Conservation (phyloP, 2,113 vertebrate species). For the Cettia cetti region DNA sequence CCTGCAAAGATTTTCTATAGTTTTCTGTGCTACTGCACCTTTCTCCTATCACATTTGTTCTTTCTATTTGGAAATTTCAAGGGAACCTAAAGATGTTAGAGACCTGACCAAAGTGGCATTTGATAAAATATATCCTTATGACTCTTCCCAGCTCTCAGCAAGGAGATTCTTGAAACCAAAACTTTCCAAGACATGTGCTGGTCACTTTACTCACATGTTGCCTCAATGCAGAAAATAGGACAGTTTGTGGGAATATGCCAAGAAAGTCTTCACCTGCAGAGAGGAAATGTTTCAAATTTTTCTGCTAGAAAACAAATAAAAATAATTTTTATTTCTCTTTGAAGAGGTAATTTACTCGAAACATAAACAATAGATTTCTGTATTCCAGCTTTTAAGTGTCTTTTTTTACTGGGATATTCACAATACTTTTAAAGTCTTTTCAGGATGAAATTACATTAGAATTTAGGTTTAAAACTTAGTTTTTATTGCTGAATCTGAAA, state of each 20-base stretch:
- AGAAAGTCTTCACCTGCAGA: background rate
- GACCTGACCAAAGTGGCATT: background rate
- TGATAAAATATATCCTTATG: background rate
- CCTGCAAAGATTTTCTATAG: background rate
- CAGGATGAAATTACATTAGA: background rate
- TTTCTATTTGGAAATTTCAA: background rate
- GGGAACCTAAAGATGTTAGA: background rate
- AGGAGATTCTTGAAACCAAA: background rate
- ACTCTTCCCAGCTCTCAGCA: background rate
- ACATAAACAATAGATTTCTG: background rate
- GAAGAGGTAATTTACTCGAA: background rate
- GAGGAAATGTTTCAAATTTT: background rate
- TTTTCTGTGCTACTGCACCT: background rate
- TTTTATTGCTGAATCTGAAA: background rate
- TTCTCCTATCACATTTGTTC: background rate
- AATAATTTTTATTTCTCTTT: background rate
- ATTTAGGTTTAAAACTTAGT: background rate
- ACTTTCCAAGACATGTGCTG: background rate
- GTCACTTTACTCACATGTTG: background rate
- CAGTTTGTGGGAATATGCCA: background rate
- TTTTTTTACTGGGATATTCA: background rate
- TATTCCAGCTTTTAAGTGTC: background rate
- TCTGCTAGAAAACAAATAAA: background rate
- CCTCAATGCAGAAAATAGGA: background rate
- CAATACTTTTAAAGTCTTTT: background rate